A percentile compares a stretch with the other conserved stretches of the same genome.
Conservation (phyloP, 2,888 invertebrate species). For the Brenthis hecate region DNA sequence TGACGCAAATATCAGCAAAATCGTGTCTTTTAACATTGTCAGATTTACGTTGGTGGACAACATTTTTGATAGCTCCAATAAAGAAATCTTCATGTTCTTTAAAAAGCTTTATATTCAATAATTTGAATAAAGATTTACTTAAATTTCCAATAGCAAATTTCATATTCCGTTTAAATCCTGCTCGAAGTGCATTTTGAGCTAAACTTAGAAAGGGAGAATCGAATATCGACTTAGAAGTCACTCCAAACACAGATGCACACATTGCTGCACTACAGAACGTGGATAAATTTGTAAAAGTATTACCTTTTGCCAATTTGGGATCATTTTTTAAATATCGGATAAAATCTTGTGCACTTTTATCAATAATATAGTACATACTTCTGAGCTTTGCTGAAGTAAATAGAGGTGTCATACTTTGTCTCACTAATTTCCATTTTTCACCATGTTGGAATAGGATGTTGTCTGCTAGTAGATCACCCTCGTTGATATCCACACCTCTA, state of each 20-base stretch:
- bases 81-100: constrained; percentile 56
- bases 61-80: constrained; percentile 57
- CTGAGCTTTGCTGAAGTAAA: constrained; percentile 54
- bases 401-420: constrained; percentile 53
- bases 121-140: constrained; percentile 41
- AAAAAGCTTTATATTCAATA: constrained; percentile 52
- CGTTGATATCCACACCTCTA: constrained; percentile 40
- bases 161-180: constrained; percentile 35
- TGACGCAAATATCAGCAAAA: constrained; percentile 60
- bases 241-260: constrained; percentile 58
- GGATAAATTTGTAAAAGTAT: constrained; percentile 41
- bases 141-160: constrained; percentile 40
- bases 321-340: constrained; percentile 47
- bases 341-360: constrained; percentile 49
- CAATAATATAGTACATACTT: constrained; percentile 52
- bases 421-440: constrained; percentile 49
- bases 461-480: constrained; percentile 42
- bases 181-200: constrained; percentile 39
- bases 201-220: constrained; percentile 51
- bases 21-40: constrained; percentile 56
- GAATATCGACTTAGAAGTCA: constrained; percentile 51
- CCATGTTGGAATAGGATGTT: constrained; percentile 46
- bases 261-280: constrained; percentile 49
- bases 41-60: constrained; percentile 53
- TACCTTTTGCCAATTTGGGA: constrained; percentile 46